These are phyloP conservation scores for Clanis bilineata DNA, from an alignment of 2,888 invertebrate species.

Conservation along the genomic window DNA sequence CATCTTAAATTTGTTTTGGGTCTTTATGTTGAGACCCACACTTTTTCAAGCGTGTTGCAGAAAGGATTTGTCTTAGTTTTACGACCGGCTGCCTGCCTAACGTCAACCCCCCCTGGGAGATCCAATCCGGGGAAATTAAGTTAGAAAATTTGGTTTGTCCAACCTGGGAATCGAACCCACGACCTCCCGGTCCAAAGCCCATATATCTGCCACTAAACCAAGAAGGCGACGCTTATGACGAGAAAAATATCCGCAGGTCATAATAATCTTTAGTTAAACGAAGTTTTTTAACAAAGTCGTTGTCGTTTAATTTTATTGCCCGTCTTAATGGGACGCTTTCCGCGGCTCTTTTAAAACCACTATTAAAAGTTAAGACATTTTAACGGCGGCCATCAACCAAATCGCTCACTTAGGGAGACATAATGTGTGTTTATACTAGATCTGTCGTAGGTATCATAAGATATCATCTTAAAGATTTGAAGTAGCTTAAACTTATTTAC, in stretches of 20 bases:
- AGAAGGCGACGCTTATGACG: not conserved
- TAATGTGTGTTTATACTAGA: not conserved
- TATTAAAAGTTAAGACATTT: slow-evolving; percentile 37
- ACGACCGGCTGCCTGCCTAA: too few species aligned
- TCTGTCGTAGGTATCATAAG: not conserved
- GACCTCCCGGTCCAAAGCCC: not conserved
- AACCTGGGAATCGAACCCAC: too few species aligned
- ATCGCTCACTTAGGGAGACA: slow-evolving; percentile 6
- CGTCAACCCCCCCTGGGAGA: too few species aligned
- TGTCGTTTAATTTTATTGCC: slow-evolving; percentile 31
- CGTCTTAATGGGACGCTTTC: slow-evolving; percentile 29
- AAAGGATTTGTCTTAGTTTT: too few species aligned
- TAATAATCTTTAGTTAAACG: not conserved
- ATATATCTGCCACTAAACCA: too few species aligned
- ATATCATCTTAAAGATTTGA: not conserved
- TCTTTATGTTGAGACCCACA: too few species aligned
- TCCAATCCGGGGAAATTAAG: too few species aligned
- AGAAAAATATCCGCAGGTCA: not conserved
- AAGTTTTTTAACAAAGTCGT: slow-evolving; percentile 8
- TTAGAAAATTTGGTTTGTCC: too few species aligned
- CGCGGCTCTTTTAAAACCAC: slow-evolving; percentile 27
- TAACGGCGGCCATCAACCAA: slow-evolving; percentile 19
- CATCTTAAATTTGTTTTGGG: too few species aligned
- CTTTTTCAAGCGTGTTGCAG: too few species aligned
- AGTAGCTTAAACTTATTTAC: not conserved